Evolutionary conservation across 2,113 vertebrate species (phyloP), one percentile per base, ranked within the genome.

Genomic region (Haliaeetus leucogaster): DNA sequence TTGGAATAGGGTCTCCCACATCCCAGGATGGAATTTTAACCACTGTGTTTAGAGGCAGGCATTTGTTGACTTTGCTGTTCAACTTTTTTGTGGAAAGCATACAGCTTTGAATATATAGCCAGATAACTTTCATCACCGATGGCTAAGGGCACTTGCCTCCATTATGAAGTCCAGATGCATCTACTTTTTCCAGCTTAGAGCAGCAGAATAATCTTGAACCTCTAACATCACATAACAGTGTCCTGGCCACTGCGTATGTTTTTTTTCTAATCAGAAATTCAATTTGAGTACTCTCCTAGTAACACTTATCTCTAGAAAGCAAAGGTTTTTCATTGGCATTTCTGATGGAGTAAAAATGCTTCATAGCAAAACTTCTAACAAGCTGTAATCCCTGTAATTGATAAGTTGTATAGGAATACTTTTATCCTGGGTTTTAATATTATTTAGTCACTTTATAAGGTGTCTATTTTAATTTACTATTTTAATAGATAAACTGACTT

Each of bases 221-320:
- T 92, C 25, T 29, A 18, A 34, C 5, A 45, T 36, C 0, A 0
- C 4, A 14, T 50, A 40, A 77, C 66, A 16, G 11, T 45, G 16
- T 59, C 21, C 18, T 55, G 40, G 25, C 12, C 17, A 63, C 20
- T 53, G 4, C 1, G 4, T 23, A 20, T 11, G 9, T 58, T 61
- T 80, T 80, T 80, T 67, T 71, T 76, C 50, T 40, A 74, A 71
- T 82, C 5, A 58, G 30, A 79, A 93, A 71, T 66, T 77, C 11
- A 48, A 13, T 42, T 29, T 72, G 32, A 93, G 23, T 70, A 34
- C 26, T 63, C 6, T 43, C 32, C 7, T 27, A 42, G 15, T 47
- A 82, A 27, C 8, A 29, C 4, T 82, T 81, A 40, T 38, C 29
- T 38, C 6, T 29, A 56, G 61, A 70, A 92, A 94, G 55, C 14